Base-by-base conservation (phyloP, 2,888 invertebrate genomes). In the Lithophane leautieri region DNA sequence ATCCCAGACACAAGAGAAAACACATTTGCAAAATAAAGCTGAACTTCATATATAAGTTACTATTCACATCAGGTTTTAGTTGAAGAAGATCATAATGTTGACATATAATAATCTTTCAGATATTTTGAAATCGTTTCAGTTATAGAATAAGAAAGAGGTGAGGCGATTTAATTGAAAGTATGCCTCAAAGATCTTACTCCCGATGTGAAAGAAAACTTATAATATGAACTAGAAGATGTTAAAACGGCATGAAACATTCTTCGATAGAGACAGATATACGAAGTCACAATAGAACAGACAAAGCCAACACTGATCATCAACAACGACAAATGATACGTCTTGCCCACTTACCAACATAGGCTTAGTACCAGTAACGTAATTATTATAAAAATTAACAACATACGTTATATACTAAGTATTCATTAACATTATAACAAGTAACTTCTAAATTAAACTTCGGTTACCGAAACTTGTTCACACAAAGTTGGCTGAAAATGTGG, bases 401-500 rank as follows among this genome's bases (percentile, higher is more conserved):
- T 93, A 94, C 92, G 91, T 92, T 91, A 91, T 92, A 90, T 90
- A 91, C 90, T 92, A 94, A 90, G 91, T 89, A 90, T 91, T 89
- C 75, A 84, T 88, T 92, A 94, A 93, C 86, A 91, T 92, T 92
- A 93, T 93, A 94, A 94, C 94, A 94, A 94, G 90, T 94, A 92
- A 94, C 94, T 94, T 92, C 94, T 94, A 94, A 94, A 94, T 93
- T 91, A 94, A 93, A 93, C 94, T 91, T 93, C 94, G 91, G 89
- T 95, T 95, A 95, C 95, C 95, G 92, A 95, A 94, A 94, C 93
- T 94, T 94, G 95, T 96, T 96, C 96, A 96, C 96, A 95, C 94
- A 95, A 94, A 95, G 96, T 95, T 95, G 94, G 96, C 96, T 96
- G 96, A 93, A 96, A 96, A 96, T 94, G 91, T 94, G 93, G 92